Base-by-base conservation (phyloP, 2,113 vertebrate genomes). In the Jacana jacana region DNA sequence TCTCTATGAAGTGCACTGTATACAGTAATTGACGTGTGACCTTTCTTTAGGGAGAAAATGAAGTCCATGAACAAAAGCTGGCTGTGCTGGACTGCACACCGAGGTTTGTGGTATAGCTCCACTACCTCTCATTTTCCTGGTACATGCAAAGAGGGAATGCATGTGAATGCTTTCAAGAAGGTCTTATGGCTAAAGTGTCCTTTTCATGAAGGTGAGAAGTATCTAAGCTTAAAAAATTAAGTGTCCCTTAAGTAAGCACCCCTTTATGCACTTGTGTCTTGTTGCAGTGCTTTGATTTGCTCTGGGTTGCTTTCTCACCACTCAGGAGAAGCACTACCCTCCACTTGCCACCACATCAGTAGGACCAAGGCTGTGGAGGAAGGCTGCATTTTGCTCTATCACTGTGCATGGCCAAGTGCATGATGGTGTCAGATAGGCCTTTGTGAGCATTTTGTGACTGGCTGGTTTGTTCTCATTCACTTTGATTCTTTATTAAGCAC, bases 41-140 rank as follows among this genome's bases (percentile, higher is more conserved):
- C 86, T 96, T 96, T 96, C 76, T 84, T 86, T 61, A 54, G 61
- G 28, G 58, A 1, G 9, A 88, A 94, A 91, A 92, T 88, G 1
- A 81, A 88, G 57, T 57, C 42, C 55, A 24, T 55, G 69, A 79
- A 69, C 52, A 92, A 86, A 91, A 91, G 12, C 68, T 78, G 72
- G 10, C 39, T 90, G 54, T 61, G 33, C n/a, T 39, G 39, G 65
- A 17, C 68, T 49, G 28, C 55, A 64, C 68, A 75, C 31, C 30
- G 48, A 65, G n/a, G 30, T 17, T 42, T 78, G 72, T 33, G 20
- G 10, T 54, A 19, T 9, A 81, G n/a, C 11, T 81, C 13, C 0
- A 0, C 35, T 81, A 11, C 30, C 48, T 84, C 51, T 76, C 22
- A 54, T 85, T 87, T 89, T 40, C 51, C 19, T 51, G 25, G 23